Evolutionary conservation across 2,113 vertebrate species (phyloP).

Genomic region (Leuciscus idus): DNA sequence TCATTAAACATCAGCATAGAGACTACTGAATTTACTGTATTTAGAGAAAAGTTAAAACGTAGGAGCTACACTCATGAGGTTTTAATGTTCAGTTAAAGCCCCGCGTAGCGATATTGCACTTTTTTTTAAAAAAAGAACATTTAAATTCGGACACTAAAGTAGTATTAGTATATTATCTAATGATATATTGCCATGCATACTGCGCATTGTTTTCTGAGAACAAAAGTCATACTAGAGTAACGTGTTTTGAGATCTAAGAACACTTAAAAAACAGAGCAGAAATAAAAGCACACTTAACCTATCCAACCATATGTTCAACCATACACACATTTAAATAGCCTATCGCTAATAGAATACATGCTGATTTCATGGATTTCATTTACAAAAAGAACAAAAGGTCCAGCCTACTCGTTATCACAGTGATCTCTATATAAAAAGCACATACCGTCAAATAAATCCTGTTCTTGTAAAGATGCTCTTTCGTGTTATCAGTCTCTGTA

Average conservation of each 20-base stretch:
- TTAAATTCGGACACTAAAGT: background rate
- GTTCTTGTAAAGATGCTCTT: conserved; percentile 20
- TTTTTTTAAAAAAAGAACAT: background rate
- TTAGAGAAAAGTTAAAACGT: background rate
- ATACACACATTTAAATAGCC: background rate
- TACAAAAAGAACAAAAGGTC: background rate
- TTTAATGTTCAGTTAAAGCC: background rate
- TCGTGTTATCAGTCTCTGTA: background rate
- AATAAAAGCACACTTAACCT: background rate
- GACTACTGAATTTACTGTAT: background rate
- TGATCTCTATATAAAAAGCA: background rate
- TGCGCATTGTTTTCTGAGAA: background rate
- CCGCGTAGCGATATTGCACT: background rate
- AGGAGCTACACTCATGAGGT: no score
- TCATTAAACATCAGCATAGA: background rate
- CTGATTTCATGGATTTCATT: background rate
- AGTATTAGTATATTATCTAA: background rate
- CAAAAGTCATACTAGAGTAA: background rate
- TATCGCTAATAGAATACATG: no score
- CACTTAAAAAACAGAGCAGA: background rate
- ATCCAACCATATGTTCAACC: background rate
- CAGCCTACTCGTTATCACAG: background rate
- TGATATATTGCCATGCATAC: background rate
- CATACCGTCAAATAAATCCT: conserved; percentile 32
- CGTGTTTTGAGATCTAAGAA: background rate